These are phyloP conservation scores for Poliocrania exsul DNA, from an alignment of 2,797 vertebrate genomes.

Conservation along the genomic window DNA sequence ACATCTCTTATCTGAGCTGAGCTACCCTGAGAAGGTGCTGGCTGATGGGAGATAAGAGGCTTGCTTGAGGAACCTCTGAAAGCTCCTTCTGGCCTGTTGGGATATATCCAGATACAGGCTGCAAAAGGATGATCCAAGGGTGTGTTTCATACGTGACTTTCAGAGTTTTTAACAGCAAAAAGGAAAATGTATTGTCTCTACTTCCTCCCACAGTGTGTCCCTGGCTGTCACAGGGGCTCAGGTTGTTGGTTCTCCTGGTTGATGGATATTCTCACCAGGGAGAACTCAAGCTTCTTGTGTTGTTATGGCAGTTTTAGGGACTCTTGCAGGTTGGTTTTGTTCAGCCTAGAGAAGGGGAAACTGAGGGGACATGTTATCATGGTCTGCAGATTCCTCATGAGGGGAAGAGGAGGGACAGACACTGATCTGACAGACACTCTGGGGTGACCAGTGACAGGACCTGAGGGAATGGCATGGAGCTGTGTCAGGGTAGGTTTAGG, in stretches of 20 bases:
- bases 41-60: conserved; percentile 60
- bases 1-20: conserved; percentile 50
- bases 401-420: background rate
- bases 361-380: background rate
- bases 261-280: background rate
- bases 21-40: conserved; percentile 60
- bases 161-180: background rate
- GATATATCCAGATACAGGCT: background rate
- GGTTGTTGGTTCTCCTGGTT: background rate
- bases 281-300: background rate
- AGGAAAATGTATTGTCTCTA: background rate
- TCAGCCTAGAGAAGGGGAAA: background rate
- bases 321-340: background rate
- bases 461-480: accelerated
- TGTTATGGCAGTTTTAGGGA: accelerated
- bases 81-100: background rate
- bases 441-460: background rate
- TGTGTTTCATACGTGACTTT: background rate
- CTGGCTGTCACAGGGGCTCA: background rate
- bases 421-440: background rate
- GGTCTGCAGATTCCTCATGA: background rate
- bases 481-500: background rate
- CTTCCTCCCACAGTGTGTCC: background rate
- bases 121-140: background rate
- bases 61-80: conserved; percentile 43